phyloP scores from a whole-genome alignment of 2,888 invertebrate genomes.

The Drosophila demipolita region DNA sequence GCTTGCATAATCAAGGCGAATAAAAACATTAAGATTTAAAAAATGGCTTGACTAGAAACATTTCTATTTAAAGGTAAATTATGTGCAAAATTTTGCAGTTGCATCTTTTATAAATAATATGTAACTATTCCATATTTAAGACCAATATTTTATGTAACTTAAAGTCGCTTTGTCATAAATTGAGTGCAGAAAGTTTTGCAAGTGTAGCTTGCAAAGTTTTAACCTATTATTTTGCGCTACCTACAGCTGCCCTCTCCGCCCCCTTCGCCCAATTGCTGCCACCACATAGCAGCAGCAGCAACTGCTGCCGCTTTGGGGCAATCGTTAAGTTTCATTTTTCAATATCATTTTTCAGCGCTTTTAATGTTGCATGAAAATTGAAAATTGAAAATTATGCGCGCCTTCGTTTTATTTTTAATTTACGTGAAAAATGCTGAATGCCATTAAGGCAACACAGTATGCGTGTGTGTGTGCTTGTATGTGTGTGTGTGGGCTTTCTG shows the following conservation, averaged over 20 bases:
- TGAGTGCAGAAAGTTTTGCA: constrained; percentile 14
- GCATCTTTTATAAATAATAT: background rate
- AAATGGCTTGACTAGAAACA: background rate
- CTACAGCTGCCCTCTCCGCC: background rate
- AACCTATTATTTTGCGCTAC: constrained; percentile 29
- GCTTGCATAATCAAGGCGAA: too few species aligned
- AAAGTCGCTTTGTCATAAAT: background rate
- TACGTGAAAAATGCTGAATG: constrained; percentile 48
- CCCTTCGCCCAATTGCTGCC: background rate
- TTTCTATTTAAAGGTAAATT: background rate
- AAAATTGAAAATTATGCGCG: constrained; percentile 77
- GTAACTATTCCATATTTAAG: background rate
- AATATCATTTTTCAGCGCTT: constrained; percentile 67
- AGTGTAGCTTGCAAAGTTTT: constrained; percentile 44
- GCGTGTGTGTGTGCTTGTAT: constrained; percentile 3
- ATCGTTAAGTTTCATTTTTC: constrained; percentile 69
- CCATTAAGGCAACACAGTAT: constrained; percentile 32
- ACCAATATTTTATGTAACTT: background rate
- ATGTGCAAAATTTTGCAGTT: background rate
- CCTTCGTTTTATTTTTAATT: constrained; percentile 60
- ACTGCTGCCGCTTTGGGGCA: constrained; percentile 8
- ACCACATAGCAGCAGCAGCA: background rate
- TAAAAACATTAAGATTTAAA: background rate
- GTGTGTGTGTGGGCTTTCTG: constrained; percentile 1
- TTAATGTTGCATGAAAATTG: constrained; percentile 68